Evolutionary conservation across 2,888 invertebrate species (phyloP).

Genomic region (Notodonta ziczac): DNA sequence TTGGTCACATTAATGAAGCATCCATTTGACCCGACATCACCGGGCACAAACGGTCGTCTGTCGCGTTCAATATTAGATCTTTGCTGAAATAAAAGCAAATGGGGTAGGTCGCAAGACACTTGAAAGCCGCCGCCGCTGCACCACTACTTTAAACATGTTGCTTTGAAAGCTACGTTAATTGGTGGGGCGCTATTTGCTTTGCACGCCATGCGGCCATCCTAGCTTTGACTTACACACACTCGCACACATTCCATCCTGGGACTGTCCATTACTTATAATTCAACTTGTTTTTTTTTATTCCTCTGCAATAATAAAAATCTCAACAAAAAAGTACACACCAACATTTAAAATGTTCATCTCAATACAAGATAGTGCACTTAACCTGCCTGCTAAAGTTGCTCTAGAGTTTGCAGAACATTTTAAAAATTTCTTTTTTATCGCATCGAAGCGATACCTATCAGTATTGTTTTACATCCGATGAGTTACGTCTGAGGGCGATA

Average conservation of each 20-base stretch:
- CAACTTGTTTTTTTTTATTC: constrained; percentile 14
- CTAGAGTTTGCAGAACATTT: constrained; percentile 60
- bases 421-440: constrained; percentile 70
- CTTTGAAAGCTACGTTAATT: constrained; percentile 74
- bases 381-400: constrained; percentile 60
- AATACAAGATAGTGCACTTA: constrained; percentile 76
- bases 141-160: constrained; percentile 58
- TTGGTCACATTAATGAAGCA: constrained; percentile 29
- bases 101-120: constrained; percentile 45
- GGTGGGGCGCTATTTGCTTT: constrained; percentile 62
- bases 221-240: constrained; percentile 34
- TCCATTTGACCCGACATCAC: constrained; percentile 34
- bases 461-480: constrained; percentile 76
- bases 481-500: constrained; percentile 65
- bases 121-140: constrained; percentile 68
- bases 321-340: constrained; percentile 27
- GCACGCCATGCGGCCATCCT: constrained; percentile 43
- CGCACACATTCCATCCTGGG: constrained; percentile 18
- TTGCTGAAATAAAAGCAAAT: constrained; percentile 64
- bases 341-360: constrained; percentile 56
- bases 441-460: constrained; percentile 69
- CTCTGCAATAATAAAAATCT: constrained; percentile 16
- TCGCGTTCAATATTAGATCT: constrained; percentile 55
- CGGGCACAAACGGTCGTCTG: constrained; percentile 27
- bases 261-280: constrained; percentile 11